Evolutionary conservation across 92 coral and sea anemone genomes (phyloP).

Genomic region (Palythoa caribaeorum): DNA sequence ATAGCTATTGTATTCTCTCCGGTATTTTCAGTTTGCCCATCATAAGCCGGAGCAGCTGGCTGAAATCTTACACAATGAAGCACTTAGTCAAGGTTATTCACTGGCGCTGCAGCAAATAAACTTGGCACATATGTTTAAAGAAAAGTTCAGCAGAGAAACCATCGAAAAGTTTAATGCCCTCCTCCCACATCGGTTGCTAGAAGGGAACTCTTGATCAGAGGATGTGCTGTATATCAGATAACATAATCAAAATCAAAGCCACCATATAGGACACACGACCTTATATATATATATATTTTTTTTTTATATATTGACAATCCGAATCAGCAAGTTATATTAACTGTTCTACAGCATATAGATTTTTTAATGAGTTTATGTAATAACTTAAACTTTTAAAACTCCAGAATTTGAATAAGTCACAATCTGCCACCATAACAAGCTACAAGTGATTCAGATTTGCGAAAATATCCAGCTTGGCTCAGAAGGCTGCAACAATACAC

Average conservation of each 20-base stretch:
- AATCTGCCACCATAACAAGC: neutral
- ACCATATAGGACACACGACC: too few relatives aligned
- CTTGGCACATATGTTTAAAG: neutral
- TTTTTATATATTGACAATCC: too few relatives aligned
- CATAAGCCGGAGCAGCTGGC: neutral
- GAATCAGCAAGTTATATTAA: too few relatives aligned
- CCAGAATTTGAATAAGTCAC: too few relatives aligned
- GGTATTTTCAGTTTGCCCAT: neutral
- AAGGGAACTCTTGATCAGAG: neutral
- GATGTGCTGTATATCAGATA: neutral
- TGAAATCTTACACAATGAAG: neutral
- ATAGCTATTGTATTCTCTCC: too few relatives aligned
- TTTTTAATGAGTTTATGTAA: too few relatives aligned
- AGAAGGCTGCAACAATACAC: neutral
- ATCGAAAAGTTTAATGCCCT: neutral
- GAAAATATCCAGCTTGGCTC: neutral
- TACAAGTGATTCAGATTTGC: constrained; percentile 14
- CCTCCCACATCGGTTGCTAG: neutral
- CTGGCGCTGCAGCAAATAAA: neutral
- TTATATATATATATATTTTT: too few relatives aligned
- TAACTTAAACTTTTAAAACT: too few relatives aligned
- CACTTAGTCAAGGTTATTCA: neutral
- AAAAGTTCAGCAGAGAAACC: neutral
- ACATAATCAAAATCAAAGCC: neutral
- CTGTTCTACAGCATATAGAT: too few relatives aligned